Conservation (phyloP, 2,888 invertebrate species). For the Polia nebulosa region DNA sequence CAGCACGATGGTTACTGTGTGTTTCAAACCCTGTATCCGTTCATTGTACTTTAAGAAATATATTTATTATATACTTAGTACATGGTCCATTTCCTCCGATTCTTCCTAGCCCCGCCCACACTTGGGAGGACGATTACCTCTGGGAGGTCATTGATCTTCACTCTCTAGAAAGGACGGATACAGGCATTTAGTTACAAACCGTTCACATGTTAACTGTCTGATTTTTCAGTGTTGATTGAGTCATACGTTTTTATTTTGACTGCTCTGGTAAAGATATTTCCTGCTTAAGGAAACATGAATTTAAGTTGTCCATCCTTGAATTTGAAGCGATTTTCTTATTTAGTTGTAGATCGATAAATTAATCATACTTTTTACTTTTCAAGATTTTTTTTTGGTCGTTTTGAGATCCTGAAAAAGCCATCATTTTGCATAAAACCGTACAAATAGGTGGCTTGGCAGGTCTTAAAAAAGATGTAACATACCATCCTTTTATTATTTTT, state of each 20-base stretch:
- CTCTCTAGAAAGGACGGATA: constrained; percentile 67
- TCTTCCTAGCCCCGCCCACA: constrained; percentile 63
- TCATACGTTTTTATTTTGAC: constrained; percentile 12
- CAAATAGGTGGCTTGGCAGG: not conserved
- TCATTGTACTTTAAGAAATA: constrained; percentile 49
- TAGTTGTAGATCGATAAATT: not conserved
- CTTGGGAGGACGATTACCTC: constrained; percentile 66
- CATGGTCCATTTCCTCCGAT: constrained; percentile 63
- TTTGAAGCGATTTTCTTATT: not conserved
- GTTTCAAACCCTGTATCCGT: constrained; percentile 27
- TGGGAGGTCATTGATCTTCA: constrained; percentile 61
- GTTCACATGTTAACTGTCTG: constrained; percentile 20
- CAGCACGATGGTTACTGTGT: constrained; percentile 3
- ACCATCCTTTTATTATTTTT: no score
- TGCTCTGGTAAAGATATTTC: not conserved
- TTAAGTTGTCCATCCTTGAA: not conserved
- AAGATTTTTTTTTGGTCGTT: no score
- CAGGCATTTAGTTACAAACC: constrained; percentile 50
- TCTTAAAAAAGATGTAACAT: no score
- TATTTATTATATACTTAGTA: constrained; percentile 37
- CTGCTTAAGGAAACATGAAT: not conserved
- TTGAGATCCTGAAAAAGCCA: no score
- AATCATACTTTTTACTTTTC: no score
- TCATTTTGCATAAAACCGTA: not conserved
- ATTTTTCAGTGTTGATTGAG: constrained; percentile 42